Evolutionary conservation across 2,113 vertebrate genomes (phyloP), one percentile per base, ranked within the genome.

Genomic region (Epinephelus fuscoguttatus): DNA sequence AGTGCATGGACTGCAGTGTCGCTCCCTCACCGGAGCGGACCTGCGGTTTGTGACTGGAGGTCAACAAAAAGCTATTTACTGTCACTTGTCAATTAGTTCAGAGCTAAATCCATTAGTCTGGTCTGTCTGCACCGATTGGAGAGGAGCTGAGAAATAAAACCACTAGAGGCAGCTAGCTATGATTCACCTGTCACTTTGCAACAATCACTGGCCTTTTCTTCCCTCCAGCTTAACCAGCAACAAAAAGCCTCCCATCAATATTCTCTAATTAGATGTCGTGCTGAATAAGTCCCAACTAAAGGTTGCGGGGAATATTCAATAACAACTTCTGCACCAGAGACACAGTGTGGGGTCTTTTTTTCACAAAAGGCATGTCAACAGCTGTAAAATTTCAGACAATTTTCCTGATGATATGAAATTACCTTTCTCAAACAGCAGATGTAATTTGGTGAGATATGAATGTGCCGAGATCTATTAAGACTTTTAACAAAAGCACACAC

Each of bases 141-240:
- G n/a, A 25, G 59, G 5, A 59, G 82, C 78, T 40, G 72, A 78
- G 72, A 78, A 73, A 78, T 75, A 85, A 83, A 73, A 70, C 45
- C 49, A 66, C 76, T 42, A 15, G 57, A 71, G 74, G 72, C 72
- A 70, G 55, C 78, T 66, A 4, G 81, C 75, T 75, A 74, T 84
- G 87, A 91, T 86, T 91, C 84, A 90, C 75, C 73, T 87, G 89
- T 88, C 86, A 90, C 89, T 92, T 86, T 80, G 47, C 70, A 82
- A 80, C 78, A 90, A 70, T 82, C 57, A 50, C 52, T 80, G 78
- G 69, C 69, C 80, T 76, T 84, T 83, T 69, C 71, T 61, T 86
- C 57, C 75, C 71, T 72, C 59, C 79, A 87, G 75, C 75, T 86
- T 53, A 66, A 87, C 59, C 79, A 72, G 57, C 27, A 72, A 85